A percentile compares a stretch with the other conserved stretches of the same genome.
These are phyloP conservation scores for Pterostichus madidus DNA, from an alignment of 2,888 invertebrate genomes.

Conservation along the genomic window DNA sequence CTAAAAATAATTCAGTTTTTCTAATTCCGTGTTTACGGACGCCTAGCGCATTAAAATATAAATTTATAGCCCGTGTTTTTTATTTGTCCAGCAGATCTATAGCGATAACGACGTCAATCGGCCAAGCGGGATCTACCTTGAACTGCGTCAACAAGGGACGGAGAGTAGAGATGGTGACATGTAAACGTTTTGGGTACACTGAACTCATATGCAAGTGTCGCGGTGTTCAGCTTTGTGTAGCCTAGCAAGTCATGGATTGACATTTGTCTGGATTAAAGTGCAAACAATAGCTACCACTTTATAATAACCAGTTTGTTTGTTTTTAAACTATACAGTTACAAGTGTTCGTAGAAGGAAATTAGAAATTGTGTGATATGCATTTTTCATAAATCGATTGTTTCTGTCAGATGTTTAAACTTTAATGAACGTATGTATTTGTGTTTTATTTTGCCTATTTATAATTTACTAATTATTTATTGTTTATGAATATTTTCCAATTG, in stretches of 20 bases:
- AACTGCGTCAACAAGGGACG: constrained; percentile 47
- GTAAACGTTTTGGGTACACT: constrained; percentile 63
- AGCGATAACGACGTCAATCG: constrained; percentile 57
- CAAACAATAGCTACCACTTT: constrained; percentile 45
- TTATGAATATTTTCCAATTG: not conserved
- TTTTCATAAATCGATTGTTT: constrained; percentile 65
- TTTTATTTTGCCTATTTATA: constrained; percentile 57
- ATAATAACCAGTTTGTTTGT: constrained; percentile 38
- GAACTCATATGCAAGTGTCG: constrained; percentile 60
- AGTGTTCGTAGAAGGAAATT: constrained; percentile 38
- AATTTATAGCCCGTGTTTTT: constrained; percentile 41
- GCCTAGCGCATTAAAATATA: constrained; percentile 39
- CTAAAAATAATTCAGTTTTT: constrained; percentile 38
- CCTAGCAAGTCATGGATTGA: constrained; percentile 55
- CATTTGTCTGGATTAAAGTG: constrained; percentile 54
- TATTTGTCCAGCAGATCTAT: constrained; percentile 59
- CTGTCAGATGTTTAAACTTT: constrained; percentile 66
- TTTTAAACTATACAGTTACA: constrained; percentile 47
- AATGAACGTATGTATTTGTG: constrained; percentile 63
- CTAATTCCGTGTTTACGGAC: constrained; percentile 4
- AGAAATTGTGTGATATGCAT: constrained; percentile 64
- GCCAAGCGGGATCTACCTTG: constrained; percentile 49
- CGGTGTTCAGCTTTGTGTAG: constrained; percentile 63
- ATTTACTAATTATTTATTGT: constrained; percentile 30
- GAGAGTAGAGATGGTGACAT: constrained; percentile 50